Evolutionary conservation across 2,888 invertebrate species (phyloP).

Genomic region (Tetragnatha montana): DNA sequence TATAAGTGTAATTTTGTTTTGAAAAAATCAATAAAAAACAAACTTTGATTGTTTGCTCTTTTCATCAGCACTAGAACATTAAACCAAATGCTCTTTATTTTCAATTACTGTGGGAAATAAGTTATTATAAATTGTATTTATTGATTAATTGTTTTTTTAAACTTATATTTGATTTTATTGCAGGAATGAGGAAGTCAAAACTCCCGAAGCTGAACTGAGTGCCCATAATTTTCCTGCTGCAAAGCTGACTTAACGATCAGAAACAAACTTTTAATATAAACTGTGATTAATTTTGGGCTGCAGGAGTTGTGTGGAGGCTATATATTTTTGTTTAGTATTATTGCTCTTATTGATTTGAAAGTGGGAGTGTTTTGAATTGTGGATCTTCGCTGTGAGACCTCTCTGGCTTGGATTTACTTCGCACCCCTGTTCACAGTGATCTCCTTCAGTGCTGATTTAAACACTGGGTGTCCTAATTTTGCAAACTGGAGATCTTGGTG

Average conservation of each 20-base stretch:
- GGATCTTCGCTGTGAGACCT: constrained; percentile 18
- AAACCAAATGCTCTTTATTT: too few species aligned
- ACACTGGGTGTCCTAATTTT: constrained; percentile 2
- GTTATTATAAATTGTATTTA: background rate
- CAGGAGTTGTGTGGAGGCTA: constrained; percentile 51
- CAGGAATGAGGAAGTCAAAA: constrained; percentile 51
- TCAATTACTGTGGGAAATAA: too few species aligned
- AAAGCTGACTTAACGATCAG: constrained; percentile 57
- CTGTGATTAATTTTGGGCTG: constrained; percentile 64
- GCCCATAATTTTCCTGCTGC: constrained; percentile 64
- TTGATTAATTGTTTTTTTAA: background rate
- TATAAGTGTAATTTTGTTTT: too few species aligned
- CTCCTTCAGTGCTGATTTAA: constrained; percentile 42
- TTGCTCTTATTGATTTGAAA: constrained; percentile 26
- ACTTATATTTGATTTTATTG: background rate
- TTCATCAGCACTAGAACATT: too few species aligned
- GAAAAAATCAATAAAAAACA: too few species aligned
- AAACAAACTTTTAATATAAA: constrained; percentile 18
- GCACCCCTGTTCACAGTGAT: constrained; percentile 56
- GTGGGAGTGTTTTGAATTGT: constrained; percentile 48
- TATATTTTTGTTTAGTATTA: constrained; percentile 52
- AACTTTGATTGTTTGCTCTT: too few species aligned
- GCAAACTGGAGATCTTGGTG: background rate
- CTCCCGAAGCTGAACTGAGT: constrained; percentile 54
- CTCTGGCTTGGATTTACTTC: constrained; percentile 53